Percentiles rank a stretch among this genome's conserved stretches.
Evolutionary conservation across 1,140 invertebrate genomes (phyloP).

Genomic region (Papilio glaucus): DNA sequence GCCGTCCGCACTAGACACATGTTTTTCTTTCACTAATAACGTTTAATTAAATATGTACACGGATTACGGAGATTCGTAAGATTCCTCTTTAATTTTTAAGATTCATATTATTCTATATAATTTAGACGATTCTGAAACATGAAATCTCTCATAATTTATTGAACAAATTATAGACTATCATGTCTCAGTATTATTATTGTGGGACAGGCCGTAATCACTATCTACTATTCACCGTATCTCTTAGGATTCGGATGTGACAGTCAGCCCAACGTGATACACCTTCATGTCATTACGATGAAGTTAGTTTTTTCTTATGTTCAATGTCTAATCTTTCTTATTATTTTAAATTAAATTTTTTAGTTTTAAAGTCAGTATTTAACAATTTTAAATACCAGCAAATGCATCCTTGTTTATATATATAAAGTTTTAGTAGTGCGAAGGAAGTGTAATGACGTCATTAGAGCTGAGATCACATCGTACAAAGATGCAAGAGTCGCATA

Average conservation of each 20-base stretch:
- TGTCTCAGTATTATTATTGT: too few species aligned
- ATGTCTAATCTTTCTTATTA: too few species aligned
- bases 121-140: not conserved
- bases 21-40: constrained; percentile 34
- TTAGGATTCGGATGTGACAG: too few species aligned
- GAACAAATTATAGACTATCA: too few species aligned
- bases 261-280: too few species aligned
- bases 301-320: too few species aligned
- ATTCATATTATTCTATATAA: too few species aligned
- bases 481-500: constrained; percentile 11
- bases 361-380: not conserved
- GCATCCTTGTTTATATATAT: not conserved
- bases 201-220: too few species aligned
- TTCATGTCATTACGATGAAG: too few species aligned
- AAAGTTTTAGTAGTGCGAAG: constrained; percentile 1
- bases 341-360: too few species aligned
- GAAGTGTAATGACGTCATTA: constrained; percentile 18
- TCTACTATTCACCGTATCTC: too few species aligned
- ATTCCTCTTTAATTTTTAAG: too few species aligned
- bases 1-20: constrained; percentile 33
- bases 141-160: not conserved
- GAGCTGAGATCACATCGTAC: constrained; percentile 10
- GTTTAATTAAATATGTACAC: constrained; percentile 15
- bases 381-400: not conserved
- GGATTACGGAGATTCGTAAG: constrained; percentile 3